Conservation (phyloP, 2,888 invertebrate species). For the Philereme transversata region DNA sequence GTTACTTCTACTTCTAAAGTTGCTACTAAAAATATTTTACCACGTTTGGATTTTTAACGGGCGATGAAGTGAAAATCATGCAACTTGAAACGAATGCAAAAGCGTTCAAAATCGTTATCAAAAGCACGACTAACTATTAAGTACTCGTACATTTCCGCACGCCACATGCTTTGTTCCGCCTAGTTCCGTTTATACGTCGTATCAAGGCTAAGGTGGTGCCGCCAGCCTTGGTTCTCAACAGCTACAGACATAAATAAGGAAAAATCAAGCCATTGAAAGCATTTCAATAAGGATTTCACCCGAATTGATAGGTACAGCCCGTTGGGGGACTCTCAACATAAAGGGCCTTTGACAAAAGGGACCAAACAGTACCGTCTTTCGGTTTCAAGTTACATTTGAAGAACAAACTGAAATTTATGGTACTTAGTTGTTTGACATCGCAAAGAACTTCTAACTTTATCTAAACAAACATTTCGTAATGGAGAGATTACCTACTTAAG, state of each 20-base stretch:
- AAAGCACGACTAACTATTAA: conserved; percentile 29
- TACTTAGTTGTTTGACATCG: conserved; percentile 25
- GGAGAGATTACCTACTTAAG: background rate
- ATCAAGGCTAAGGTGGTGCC: conserved; percentile 42
- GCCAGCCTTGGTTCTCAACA: conserved; percentile 42
- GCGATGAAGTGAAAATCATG: too few relatives aligned
- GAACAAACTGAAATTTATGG: conserved; percentile 25
- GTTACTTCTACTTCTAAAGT: too few relatives aligned
- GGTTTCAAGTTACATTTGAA: conserved; percentile 41
- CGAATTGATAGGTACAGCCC: conserved; percentile 1
- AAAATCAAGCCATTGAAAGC: conserved; percentile 42
- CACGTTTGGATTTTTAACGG: too few relatives aligned
- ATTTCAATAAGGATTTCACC: conserved; percentile 34
- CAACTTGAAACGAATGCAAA: conserved; percentile 2
- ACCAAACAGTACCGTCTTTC: conserved; percentile 35
- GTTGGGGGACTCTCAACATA: background rate
- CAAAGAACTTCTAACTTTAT: conserved; percentile 5
- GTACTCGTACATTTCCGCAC: conserved; percentile 37
- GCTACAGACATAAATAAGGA: conserved; percentile 42
- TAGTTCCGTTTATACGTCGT: conserved; percentile 35
- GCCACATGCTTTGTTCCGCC: conserved; percentile 46
- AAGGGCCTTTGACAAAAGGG: conserved; percentile 44
- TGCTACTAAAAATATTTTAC: too few relatives aligned
- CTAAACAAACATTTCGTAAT: conserved; percentile 13
- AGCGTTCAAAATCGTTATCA: conserved; percentile 26